Evolutionary conservation across 2,113 vertebrate genomes (phyloP).

Genomic region (Pampusana beccarii): DNA sequence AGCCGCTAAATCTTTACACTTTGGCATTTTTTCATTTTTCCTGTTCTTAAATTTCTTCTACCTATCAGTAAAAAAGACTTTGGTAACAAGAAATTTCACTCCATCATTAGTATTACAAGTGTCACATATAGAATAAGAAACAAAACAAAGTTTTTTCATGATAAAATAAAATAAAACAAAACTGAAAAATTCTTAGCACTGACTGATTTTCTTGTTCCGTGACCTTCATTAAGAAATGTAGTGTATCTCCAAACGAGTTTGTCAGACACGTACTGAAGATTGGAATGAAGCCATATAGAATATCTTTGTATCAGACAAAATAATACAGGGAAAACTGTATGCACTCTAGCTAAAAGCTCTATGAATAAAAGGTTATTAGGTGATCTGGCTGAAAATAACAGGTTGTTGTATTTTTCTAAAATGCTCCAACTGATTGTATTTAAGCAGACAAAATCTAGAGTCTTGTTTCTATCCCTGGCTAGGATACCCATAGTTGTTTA

Average conservation of each 20-base stretch:
- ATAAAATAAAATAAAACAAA: not conserved
- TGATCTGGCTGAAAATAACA: not conserved
- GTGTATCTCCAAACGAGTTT: conserved; percentile 15
- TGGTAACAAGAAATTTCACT: conserved; percentile 6
- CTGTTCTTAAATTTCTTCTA: not conserved
- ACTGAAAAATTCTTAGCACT: not conserved
- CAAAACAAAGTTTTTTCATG: not conserved
- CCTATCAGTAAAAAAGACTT: not conserved
- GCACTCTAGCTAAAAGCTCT: not conserved
- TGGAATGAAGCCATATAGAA: not conserved
- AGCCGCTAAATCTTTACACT: not conserved
- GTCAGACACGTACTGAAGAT: not conserved
- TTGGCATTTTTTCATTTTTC: not conserved
- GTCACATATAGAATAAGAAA: not conserved
- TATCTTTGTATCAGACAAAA: not conserved
- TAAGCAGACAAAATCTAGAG: not conserved
- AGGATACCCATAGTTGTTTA: not conserved
- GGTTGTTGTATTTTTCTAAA: not conserved
- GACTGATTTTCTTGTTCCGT: not conserved
- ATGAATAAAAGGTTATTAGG: not conserved
- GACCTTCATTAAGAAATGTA: conserved; percentile 2
- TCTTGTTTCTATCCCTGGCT: not conserved
- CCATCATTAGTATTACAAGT: conserved; percentile 1
- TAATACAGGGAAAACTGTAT: not conserved
- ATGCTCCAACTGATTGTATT: not conserved